phyloP scores from a whole-genome alignment of 2,797 vertebrate genomes.

The Zenarchopterus dispar region DNA sequence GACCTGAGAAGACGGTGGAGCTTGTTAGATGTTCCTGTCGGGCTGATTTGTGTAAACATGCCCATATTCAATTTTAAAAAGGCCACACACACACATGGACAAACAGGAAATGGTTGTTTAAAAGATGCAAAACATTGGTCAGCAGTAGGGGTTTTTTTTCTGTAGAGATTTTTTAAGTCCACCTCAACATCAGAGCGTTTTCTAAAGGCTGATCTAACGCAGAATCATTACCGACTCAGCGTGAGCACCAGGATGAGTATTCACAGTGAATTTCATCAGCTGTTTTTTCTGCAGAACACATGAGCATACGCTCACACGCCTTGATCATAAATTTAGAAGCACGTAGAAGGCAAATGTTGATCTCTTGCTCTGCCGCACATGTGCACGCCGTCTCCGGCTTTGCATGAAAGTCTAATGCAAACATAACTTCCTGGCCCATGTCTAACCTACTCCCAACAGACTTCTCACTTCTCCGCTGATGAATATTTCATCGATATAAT shows the following conservation, averaged over 20 bases:
- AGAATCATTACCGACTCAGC: conserved; percentile 31
- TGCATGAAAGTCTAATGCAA: conserved; percentile 27
- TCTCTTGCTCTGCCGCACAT: conserved; percentile 22
- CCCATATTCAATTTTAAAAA: too few species aligned
- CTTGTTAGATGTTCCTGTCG: too few species aligned
- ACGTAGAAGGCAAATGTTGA: conserved; percentile 15
- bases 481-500: conserved; percentile 71
- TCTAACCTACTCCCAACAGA: conserved; percentile 56
- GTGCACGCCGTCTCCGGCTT: conserved; percentile 18
- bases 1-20: too few species aligned
- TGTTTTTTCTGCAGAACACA: conserved; percentile 16
- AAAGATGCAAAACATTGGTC: too few species aligned
- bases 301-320: neutral
- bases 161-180: conserved; percentile 22
- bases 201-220: conserved; percentile 36
- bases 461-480: conserved; percentile 60
- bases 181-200: conserved; percentile 44
- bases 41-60: too few species aligned
- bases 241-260: conserved; percentile 35
- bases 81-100: too few species aligned
- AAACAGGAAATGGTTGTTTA: too few species aligned
- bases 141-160: too few species aligned
- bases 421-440: conserved; percentile 29
- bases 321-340: conserved; percentile 16
- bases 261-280: conserved; percentile 20